Percentiles rank a stretch among this genome's conserved stretches.
These are phyloP conservation scores for Colletes latitarsis DNA, from an alignment of 1,140 invertebrate genomes.

Conservation along the genomic window DNA sequence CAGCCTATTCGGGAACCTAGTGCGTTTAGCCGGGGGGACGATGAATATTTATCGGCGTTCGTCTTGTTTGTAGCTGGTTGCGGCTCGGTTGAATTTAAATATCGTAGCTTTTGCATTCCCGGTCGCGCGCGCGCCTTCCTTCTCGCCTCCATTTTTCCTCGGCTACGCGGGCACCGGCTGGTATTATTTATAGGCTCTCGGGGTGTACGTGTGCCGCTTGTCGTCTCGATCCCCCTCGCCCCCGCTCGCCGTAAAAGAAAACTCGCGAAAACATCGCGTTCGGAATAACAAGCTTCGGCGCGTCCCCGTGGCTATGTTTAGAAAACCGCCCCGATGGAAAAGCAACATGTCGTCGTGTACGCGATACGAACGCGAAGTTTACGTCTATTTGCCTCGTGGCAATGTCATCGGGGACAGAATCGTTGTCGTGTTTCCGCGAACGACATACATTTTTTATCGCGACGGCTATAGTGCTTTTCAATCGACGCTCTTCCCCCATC, in stretches of 20 bases:
- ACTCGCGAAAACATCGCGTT: conserved; percentile 35
- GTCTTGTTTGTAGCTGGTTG: conserved; percentile 64
- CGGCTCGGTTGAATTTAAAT: conserved; percentile 63
- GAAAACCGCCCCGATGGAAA: conserved; percentile 9
- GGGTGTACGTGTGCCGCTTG: conserved; percentile 4
- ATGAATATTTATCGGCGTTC: conserved; percentile 67
- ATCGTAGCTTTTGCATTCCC: conserved; percentile 48
- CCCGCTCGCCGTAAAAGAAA: conserved; percentile 17
- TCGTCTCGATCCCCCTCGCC: neutral
- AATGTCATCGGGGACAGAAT: conserved; percentile 11
- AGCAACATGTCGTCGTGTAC: neutral
- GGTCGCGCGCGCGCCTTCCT: conserved; percentile 37
- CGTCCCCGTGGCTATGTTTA: conserved; percentile 45
- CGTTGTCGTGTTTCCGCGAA: neutral
- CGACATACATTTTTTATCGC: conserved; percentile 7
- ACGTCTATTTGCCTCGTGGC: neutral
- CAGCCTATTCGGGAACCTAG: conserved; percentile 7
- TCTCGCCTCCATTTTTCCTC: conserved; percentile 48
- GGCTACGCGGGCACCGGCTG: neutral
- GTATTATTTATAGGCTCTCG: conserved; percentile 59
- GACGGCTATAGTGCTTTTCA: neutral
- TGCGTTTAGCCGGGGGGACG: conserved; percentile 41
- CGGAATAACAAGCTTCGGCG: conserved; percentile 26
- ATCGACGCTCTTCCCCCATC: neutral
- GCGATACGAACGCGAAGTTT: neutral